Base-by-base conservation (phyloP, 2,888 invertebrate species). In the Hypena proboscidalis region DNA sequence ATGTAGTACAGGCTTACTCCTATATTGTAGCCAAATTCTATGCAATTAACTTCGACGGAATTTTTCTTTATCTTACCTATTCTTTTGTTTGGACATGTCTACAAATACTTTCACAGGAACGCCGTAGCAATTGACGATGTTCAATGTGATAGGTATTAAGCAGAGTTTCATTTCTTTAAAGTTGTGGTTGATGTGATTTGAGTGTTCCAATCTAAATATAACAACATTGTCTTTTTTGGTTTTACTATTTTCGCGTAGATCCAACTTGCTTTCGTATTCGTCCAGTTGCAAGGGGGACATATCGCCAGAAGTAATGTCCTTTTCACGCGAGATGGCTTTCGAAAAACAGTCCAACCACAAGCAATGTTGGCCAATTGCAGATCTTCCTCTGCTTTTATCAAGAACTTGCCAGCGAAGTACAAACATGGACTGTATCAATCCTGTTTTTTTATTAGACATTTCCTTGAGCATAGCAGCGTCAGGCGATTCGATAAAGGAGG, bases 311-410 rank as follows among this genome's bases (percentile, higher is more conserved):
- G 65, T 30, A 1, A 73, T 53, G 33, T 80, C 79, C 36, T 61
- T 71, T 22, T 88, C 90, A 35, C 90, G 90, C 31, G 92, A 91
- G 46, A 92, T 81, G 10, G 88, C 79, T 70, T 91, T 89, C 54
- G 92, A 92, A 45, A 94, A 90, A 60, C 92, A 92, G 45, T 93
- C 91, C 43, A 95, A 73, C 67, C 93, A 93, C 9, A 95, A 77
- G 65, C 94, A 94, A 68, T 94, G 95, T 64, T 96, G 96, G 0
- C 96, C 96, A 33, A 93, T 79, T 5, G 93, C 93, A 3, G 90
- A 82, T 41, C 92, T 89, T 25, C 90, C 92, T 19, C 89, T 92
- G 4, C 83, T 87, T 55, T 87, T 92, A 61, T 94, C 92, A 42
- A 87, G 82, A 0, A 93, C 93, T 64, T 84, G 90, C 94, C 93